Percentiles rank a stretch among this genome's conserved stretches.
phyloP scores from a whole-genome alignment of 2,113 vertebrate genomes.

The Pan troglodytes region DNA sequence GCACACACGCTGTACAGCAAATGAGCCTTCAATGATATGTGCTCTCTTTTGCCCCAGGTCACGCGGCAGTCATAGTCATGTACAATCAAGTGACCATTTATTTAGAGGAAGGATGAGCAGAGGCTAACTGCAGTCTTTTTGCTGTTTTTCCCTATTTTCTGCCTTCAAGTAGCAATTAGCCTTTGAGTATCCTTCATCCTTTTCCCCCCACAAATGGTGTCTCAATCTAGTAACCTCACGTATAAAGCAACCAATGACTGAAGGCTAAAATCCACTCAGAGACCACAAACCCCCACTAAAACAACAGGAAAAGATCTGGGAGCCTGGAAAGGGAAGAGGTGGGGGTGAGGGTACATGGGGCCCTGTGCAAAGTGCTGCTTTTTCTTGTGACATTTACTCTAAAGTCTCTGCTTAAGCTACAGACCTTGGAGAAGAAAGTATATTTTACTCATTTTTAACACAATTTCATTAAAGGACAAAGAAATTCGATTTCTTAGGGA shows the following conservation, averaged over 20 bases:
- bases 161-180: not conserved
- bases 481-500: not conserved
- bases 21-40: not conserved
- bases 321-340: not conserved
- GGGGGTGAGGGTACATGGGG: not conserved
- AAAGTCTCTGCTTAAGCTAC: not conserved
- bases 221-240: not conserved
- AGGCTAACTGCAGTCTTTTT: not conserved
- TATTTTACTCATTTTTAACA: constrained; percentile 34
- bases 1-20: not conserved
- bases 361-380: not conserved
- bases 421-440: not conserved
- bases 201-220: not conserved
- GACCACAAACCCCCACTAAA: not conserved
- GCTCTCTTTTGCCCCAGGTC: not conserved
- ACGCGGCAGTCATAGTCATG: not conserved
- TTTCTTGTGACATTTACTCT: not conserved
- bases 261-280: not conserved
- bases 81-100: not conserved
- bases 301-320: not conserved
- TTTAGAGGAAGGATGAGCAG: not conserved
- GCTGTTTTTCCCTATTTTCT: not conserved
- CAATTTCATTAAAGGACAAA: constrained; percentile 29
- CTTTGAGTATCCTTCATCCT: not conserved
- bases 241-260: not conserved